Conservation (phyloP, 1,140 invertebrate species). For the Pomacea maculata region DNA sequence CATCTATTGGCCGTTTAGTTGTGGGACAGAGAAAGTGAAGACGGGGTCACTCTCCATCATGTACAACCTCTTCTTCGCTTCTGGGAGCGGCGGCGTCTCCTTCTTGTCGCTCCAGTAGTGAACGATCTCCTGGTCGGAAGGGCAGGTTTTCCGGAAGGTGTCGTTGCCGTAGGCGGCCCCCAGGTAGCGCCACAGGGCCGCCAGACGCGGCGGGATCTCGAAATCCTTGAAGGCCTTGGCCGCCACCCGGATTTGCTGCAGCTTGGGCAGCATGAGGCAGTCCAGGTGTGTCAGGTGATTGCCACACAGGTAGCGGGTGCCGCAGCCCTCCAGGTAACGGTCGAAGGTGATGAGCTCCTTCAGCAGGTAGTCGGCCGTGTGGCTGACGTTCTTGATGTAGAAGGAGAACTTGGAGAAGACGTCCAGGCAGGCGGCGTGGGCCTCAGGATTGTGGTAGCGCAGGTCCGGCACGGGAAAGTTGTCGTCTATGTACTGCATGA, state of each 20-base stretch:
- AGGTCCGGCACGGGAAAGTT: slow-evolving; percentile 66
- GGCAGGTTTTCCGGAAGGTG: slow-evolving; percentile 72
- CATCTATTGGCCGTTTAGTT: slow-evolving; percentile 18
- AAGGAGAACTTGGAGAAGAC: slow-evolving; percentile 73
- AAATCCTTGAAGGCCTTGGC: slow-evolving; percentile 70
- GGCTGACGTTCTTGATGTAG: slow-evolving; percentile 70
- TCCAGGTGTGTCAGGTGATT: slow-evolving; percentile 68
- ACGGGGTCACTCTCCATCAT: slow-evolving; percentile 45
- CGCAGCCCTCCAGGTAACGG: slow-evolving; percentile 22
- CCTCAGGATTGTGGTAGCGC: slow-evolving; percentile 64
- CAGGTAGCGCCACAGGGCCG: slow-evolving; percentile 72
- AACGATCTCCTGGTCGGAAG: slow-evolving; percentile 73
- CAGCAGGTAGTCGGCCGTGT: slow-evolving; percentile 66
- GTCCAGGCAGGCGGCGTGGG: slow-evolving; percentile 67
- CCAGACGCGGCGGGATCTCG: slow-evolving; percentile 69
- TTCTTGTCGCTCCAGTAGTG: slow-evolving; percentile 71
- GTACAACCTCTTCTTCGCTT: slow-evolving; percentile 57
- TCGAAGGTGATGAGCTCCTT: slow-evolving; percentile 40
- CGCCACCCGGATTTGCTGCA: slow-evolving; percentile 72
- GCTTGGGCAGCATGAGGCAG: slow-evolving; percentile 71
- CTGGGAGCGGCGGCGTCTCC: slow-evolving; percentile 59
- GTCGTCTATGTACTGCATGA: slow-evolving; percentile 70
- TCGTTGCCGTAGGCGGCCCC: slow-evolving; percentile 70
- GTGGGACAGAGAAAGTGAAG: slow-evolving; percentile 46
- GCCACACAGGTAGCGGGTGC: slow-evolving; percentile 66